These are phyloP conservation scores for Gopherus flavomarginatus DNA, from an alignment of 2,113 vertebrate species.

Conservation along the genomic window DNA sequence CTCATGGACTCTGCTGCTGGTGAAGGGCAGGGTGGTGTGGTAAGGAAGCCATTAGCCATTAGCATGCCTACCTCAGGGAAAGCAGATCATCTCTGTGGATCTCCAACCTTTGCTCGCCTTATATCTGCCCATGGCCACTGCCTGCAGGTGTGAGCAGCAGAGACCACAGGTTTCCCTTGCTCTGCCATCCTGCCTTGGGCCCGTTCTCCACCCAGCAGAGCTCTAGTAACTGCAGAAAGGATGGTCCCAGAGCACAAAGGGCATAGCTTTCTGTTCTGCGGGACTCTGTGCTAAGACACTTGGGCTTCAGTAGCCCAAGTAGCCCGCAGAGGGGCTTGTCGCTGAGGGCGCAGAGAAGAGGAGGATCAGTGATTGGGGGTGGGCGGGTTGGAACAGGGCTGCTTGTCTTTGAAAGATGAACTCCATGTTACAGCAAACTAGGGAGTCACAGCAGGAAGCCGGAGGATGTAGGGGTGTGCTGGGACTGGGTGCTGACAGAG, in stretches of 20 bases:
- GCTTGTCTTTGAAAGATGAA: not conserved
- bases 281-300: not conserved
- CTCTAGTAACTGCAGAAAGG: not conserved
- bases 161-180: not conserved
- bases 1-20: not conserved
- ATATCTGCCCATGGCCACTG: not conserved
- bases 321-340: not conserved
- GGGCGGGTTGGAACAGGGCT: not conserved
- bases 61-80: not conserved
- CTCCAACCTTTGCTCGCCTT: not conserved
- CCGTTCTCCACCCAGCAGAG: not conserved
- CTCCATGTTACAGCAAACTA: not conserved
- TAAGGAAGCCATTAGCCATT: not conserved
- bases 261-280: not conserved
- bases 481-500: not conserved
- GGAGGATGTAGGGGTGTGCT: not conserved
- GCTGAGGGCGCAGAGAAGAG: not conserved
- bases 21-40: not conserved
- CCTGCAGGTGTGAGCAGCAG: not conserved
- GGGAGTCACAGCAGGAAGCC: not conserved
- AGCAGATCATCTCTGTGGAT: not conserved
- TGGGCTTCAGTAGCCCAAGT: not conserved
- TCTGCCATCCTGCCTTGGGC: not conserved
- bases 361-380: not conserved
- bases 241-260: not conserved